Base-by-base conservation (phyloP, 2,888 invertebrate genomes). In the Cynaeus angustus region DNA sequence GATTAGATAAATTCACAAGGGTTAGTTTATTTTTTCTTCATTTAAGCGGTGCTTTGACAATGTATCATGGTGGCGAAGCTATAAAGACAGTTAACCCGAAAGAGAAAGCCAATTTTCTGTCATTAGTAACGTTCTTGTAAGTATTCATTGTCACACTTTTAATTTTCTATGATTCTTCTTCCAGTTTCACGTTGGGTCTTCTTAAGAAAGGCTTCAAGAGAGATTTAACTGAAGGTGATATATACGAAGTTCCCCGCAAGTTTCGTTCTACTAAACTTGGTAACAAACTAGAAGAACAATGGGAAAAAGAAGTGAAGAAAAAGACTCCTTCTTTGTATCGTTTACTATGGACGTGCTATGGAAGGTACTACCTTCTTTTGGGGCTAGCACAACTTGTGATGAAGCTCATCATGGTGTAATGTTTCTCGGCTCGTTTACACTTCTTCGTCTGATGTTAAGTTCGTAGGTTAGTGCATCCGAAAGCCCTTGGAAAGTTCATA, bases 81-180 rank as follows among this genome's bases (percentile, higher is more conserved):
- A 85, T 86, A 70, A 83, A 87, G 77, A 83, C 88, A 78, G 82
- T 85, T 75, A 91, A 92, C 85, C 93, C 92, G 1, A 86, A 89
- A 71, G 88, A 90, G 78, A 88, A 79, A 3, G 90, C 92, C 1
- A 91, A 89, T 82, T 75, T 87, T 12, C 75, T 93, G 16, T 92
- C 92, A 3, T 87, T 89, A 73, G 83, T 90, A 77, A 88, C 88
- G 70, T 92, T 89, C 83, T 89, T 90, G 93, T 94, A 84, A 88
- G 89, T 87, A 66, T 10, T 52, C 6, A 6, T 6, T 0, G 12
- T 13, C 30, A 33, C 26, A 1, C 16, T 10, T 3, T 50, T 14
- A 30, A 41, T 41, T 30, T 10, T 61, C 9, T 16, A 14, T 13
- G n/a, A n/a, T n/a, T n/a, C n/a, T n/a, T n/a, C n/a, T 37, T 84